A percentile compares a stretch with the other conserved stretches of the same genome.
Conservation (phyloP, 2,797 vertebrate genomes). For the Eulemur rubriventer region DNA sequence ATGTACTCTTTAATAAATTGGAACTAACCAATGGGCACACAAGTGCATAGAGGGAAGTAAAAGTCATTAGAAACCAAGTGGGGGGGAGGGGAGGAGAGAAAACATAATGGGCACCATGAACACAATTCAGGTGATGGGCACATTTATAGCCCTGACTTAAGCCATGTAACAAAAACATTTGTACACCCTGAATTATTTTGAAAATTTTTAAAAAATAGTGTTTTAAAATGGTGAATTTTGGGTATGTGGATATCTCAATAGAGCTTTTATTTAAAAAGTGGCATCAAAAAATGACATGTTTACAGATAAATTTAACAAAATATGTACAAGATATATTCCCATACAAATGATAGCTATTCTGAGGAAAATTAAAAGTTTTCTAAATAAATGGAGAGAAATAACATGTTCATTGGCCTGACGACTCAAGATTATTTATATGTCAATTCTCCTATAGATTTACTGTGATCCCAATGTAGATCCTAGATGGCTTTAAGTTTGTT, state of each 20-base stretch:
- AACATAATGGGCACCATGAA: too few species aligned
- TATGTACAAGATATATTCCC: background rate
- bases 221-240: too few species aligned
- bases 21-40: too few species aligned
- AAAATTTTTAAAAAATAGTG: too few species aligned
- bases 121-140: too few species aligned
- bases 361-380: background rate
- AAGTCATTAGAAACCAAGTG: too few species aligned
- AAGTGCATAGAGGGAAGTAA: too few species aligned
- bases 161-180: too few species aligned
- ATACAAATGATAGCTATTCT: background rate
- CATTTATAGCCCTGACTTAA: too few species aligned
- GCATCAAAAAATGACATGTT: background rate
- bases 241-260: background rate
- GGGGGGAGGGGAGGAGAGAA: too few species aligned
- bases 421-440: background rate
- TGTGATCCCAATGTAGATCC: background rate
- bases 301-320: background rate
- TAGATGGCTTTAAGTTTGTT: background rate
- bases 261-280: background rate
- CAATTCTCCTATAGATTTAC: background rate
- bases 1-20: too few species aligned
- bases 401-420: background rate
- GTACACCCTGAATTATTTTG: too few species aligned
- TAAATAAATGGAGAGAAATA: background rate